Percentiles rank a stretch among this genome's conserved stretches.
Conservation (phyloP, 2,113 vertebrate genomes). For the Ammodytes marinus region DNA sequence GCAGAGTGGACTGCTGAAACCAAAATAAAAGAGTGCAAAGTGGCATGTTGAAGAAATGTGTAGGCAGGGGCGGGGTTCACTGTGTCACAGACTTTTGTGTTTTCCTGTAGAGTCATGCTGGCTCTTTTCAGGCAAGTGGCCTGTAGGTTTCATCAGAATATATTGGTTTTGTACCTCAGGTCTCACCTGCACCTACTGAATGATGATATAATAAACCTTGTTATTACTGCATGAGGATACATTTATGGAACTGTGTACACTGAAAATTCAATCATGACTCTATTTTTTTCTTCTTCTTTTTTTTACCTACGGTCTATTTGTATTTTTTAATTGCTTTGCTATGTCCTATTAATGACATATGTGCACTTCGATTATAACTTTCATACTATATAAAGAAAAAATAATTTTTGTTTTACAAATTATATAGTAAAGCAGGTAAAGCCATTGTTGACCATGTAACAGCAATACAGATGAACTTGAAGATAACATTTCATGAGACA, state of each 20-base stretch:
- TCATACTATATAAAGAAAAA: too few relatives aligned
- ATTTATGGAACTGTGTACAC: neutral
- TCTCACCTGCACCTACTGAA: conserved; percentile 15
- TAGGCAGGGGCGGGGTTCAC: neutral
- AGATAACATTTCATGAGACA: conserved; percentile 59
- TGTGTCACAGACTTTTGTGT: conserved; percentile 2
- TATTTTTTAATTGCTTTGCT: neutral
- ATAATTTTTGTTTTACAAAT: neutral
- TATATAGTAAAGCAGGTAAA: neutral
- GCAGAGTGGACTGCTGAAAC: conserved; percentile 14
- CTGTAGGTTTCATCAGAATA: conserved; percentile 4
- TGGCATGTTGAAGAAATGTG: conserved; percentile 18
- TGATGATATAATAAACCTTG: neutral
- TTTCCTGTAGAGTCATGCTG: neutral
- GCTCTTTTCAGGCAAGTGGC: neutral
- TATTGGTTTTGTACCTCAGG: conserved; percentile 5
- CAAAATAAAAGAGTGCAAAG: conserved; percentile 25
- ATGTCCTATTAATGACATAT: neutral
- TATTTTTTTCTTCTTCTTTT: too few relatives aligned
- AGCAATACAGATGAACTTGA: conserved; percentile 38
- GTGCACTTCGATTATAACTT: too few relatives aligned
- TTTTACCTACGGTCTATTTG: neutral
- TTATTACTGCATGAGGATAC: neutral
- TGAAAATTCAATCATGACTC: neutral
- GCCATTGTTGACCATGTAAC: conserved; percentile 21